Conservation (phyloP, 1,140 invertebrate species). For the Drosophila prosaltans region DNA sequence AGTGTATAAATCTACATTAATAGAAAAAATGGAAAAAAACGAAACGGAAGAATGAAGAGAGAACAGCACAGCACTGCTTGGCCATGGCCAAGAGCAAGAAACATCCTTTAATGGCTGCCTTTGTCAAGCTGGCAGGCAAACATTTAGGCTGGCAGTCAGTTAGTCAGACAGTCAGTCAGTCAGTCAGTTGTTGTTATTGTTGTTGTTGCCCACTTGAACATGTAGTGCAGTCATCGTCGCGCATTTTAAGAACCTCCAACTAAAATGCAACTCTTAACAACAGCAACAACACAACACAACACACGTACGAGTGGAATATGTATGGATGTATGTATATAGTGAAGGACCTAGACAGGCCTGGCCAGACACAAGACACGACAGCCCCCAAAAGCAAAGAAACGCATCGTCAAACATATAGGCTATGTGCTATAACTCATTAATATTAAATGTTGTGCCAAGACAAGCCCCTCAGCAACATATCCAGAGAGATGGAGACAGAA, state of each 20-base stretch:
- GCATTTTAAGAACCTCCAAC: constrained; percentile 67
- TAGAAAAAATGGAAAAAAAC: constrained; percentile 52
- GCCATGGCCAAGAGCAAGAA: constrained; percentile 50
- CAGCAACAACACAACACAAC: constrained; percentile 33
- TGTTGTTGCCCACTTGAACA: constrained; percentile 65
- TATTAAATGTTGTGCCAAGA: constrained; percentile 77
- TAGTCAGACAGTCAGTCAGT: not conserved
- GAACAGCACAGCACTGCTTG: constrained; percentile 20
- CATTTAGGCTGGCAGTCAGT: constrained; percentile 15
- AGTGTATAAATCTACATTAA: constrained; percentile 66
- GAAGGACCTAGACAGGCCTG: constrained; percentile 46
- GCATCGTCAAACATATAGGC: constrained; percentile 80
- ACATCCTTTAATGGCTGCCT: constrained; percentile 75
- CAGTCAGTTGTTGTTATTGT: constrained; percentile 30
- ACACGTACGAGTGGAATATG: constrained; percentile 4
- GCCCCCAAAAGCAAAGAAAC: constrained; percentile 48
- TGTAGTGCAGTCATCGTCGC: constrained; percentile 72
- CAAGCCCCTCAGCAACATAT: constrained; percentile 64
- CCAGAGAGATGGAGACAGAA: constrained; percentile 24
- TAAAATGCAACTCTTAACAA: constrained; percentile 59
- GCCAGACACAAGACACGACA: constrained; percentile 46
- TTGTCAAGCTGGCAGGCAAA: constrained; percentile 28
- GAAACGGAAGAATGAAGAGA: constrained; percentile 57
- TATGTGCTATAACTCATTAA: constrained; percentile 82
- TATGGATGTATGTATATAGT: not conserved